These are phyloP conservation scores for Liolophura sinensis DNA, from an alignment of 1,140 invertebrate genomes.

Conservation along the genomic window DNA sequence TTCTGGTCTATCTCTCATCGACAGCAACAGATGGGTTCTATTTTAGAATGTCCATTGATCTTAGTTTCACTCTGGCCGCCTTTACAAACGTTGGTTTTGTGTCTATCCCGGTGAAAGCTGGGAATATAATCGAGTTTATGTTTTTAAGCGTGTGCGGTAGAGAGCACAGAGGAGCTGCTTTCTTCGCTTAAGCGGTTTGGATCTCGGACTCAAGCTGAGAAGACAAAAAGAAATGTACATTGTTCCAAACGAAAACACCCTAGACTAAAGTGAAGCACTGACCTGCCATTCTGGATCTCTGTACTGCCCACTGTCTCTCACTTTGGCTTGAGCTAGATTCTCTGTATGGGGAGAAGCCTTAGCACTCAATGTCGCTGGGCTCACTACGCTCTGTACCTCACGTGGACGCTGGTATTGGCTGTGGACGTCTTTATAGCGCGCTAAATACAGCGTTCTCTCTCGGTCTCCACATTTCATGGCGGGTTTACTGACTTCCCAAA, in stretches of 20 bases:
- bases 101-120: not conserved
- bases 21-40: too few relatives aligned
- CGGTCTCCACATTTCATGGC: slow-evolving; percentile 23
- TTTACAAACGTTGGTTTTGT: not conserved
- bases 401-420: slow-evolving; percentile 32
- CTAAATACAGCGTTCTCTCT: slow-evolving; percentile 28
- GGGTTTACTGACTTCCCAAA: slow-evolving; percentile 30
- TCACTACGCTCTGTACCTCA: slow-evolving; percentile 34
- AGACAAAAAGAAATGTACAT: not conserved
- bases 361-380: slow-evolving; percentile 26
- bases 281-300: slow-evolving; percentile 45
- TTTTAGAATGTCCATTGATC: too few relatives aligned
- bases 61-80: too few relatives aligned
- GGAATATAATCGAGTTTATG: not conserved
- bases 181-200: not conserved
- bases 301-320: slow-evolving; percentile 39
- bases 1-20: too few relatives aligned
- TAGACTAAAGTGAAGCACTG: slow-evolving; percentile 11
- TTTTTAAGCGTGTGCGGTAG: not conserved
- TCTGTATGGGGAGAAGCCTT: slow-evolving; percentile 28
- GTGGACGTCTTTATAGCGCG: slow-evolving; percentile 30
- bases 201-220: not conserved
- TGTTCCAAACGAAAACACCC: not conserved
- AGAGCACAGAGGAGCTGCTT: not conserved
- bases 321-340: slow-evolving; percentile 37